phyloP scores from a whole-genome alignment of 2,888 invertebrate species.

The Tromatobia lineatoria region DNA sequence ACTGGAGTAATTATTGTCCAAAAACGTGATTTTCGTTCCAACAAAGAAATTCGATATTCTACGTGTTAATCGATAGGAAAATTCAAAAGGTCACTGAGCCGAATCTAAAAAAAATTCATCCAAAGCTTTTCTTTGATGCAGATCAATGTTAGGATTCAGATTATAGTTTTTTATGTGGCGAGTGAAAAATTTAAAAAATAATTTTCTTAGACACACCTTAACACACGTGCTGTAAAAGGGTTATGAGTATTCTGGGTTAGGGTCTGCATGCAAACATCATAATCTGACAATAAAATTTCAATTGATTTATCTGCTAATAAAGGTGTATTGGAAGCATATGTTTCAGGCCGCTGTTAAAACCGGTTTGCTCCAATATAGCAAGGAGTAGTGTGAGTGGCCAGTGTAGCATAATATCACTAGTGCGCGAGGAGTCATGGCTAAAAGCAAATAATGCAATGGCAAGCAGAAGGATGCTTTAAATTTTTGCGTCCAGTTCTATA shows the following conservation, averaged over 20 bases:
- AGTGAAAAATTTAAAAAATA: too few species aligned
- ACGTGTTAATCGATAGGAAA: too few species aligned
- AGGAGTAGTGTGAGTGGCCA: conserved; percentile 23
- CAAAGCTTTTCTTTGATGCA: too few species aligned
- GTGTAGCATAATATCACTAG: background rate
- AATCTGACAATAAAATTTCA: conserved; percentile 80
- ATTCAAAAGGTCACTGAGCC: too few species aligned
- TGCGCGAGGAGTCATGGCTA: conserved; percentile 35
- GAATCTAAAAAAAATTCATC: too few species aligned
- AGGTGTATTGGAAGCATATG: conserved; percentile 82
- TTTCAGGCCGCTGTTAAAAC: conserved; percentile 80
- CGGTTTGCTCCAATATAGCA: conserved; percentile 73
- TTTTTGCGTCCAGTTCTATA: conserved; percentile 81
- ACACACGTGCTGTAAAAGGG: background rate
- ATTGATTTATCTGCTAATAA: conserved; percentile 82
- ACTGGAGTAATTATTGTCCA: too few species aligned
- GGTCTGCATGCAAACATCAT: conserved; percentile 77
- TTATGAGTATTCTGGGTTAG: conserved; percentile 11
- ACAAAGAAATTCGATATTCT: too few species aligned
- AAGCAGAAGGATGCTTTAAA: conserved; percentile 72
- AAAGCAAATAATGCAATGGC: conserved; percentile 48
- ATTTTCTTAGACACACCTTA: too few species aligned
- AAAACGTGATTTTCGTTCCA: too few species aligned
- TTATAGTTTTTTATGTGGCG: background rate
- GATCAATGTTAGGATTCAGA: too few species aligned